Percentiles rank a stretch among this genome's conserved stretches.
These are phyloP conservation scores for Microcaecilia unicolor DNA, from an alignment of 2,797 vertebrate genomes.

Conservation along the genomic window DNA sequence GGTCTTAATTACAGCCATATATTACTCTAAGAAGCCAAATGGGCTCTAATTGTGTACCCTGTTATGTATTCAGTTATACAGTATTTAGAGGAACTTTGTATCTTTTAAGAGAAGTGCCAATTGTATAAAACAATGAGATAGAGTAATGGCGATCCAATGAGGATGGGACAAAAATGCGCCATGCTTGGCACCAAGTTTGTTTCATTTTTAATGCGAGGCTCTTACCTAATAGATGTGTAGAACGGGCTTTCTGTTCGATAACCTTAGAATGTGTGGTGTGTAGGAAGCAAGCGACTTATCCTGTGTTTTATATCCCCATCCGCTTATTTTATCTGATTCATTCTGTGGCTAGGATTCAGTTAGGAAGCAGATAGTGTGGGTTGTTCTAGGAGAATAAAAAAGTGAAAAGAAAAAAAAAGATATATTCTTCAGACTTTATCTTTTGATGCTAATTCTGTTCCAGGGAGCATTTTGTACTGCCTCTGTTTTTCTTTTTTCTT, in stretches of 20 bases:
- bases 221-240: slow-evolving; percentile 60
- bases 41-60: slow-evolving; percentile 32
- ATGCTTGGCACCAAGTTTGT: slow-evolving; percentile 23
- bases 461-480: slow-evolving; percentile 86
- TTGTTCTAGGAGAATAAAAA: slow-evolving; percentile 90
- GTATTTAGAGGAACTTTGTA: slow-evolving; percentile 35
- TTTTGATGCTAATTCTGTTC: slow-evolving; percentile 96
- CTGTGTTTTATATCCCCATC: slow-evolving; percentile 74
- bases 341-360: slow-evolving; percentile 78
- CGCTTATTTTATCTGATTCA: slow-evolving; percentile 75
- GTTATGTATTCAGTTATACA: slow-evolving; percentile 32
- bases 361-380: slow-evolving; percentile 70
- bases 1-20: slow-evolving; percentile 51
- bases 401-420: too few species aligned
- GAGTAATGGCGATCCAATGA: too few species aligned
- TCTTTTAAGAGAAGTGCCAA: slow-evolving; percentile 48
- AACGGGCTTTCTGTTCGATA: slow-evolving; percentile 82
- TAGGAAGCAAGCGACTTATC: slow-evolving; percentile 75
- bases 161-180: slow-evolving; percentile 41
- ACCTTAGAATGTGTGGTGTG: slow-evolving; percentile 74
- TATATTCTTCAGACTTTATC: slow-evolving; percentile 87
- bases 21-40: slow-evolving; percentile 25
- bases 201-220: slow-evolving; percentile 47
- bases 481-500: too few species aligned
- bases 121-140: slow-evolving; percentile 36